These are phyloP conservation scores for Phalera bucephala DNA, from an alignment of 2,888 invertebrate species.

Conservation along the genomic window DNA sequence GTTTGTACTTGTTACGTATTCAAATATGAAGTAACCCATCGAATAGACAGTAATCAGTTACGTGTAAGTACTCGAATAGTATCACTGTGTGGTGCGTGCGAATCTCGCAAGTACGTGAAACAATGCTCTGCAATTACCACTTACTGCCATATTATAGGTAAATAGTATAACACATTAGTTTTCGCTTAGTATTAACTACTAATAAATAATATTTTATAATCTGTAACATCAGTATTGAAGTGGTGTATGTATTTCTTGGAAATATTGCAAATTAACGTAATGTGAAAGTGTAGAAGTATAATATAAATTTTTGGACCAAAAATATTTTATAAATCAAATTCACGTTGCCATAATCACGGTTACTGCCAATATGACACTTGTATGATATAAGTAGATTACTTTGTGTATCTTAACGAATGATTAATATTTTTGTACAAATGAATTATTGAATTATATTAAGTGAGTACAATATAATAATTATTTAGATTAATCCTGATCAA, in stretches of 20 bases:
- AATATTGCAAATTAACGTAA: slow-evolving; percentile 48
- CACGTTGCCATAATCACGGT: slow-evolving; percentile 78
- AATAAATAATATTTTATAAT: slow-evolving; percentile 61
- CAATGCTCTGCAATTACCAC: slow-evolving; percentile 62
- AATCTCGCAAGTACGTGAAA: slow-evolving; percentile 67
- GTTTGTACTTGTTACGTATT: slow-evolving; percentile 26
- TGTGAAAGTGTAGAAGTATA: slow-evolving; percentile 62
- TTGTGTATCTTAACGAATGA: slow-evolving; percentile 39
- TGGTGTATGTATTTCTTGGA: slow-evolving; percentile 75
- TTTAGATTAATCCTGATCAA: slow-evolving; percentile 18
- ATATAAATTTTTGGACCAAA: slow-evolving; percentile 76
- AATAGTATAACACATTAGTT: slow-evolving; percentile 69
- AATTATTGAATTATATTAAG: slow-evolving; percentile 37
- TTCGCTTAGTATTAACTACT: slow-evolving; percentile 70
- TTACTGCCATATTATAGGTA: slow-evolving; percentile 81
- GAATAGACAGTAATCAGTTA: slow-evolving; percentile 66
- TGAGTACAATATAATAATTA: slow-evolving; percentile 5
- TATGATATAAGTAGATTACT: slow-evolving; percentile 46
- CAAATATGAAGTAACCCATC: slow-evolving; percentile 66
- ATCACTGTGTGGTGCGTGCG: slow-evolving; percentile 54
- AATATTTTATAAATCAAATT: slow-evolving; percentile 78
- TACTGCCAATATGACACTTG: slow-evolving; percentile 80
- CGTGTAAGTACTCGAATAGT: slow-evolving; percentile 62
- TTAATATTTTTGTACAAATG: slow-evolving; percentile 67
- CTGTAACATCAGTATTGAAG: slow-evolving; percentile 79